A percentile compares a stretch with the other conserved stretches of the same genome.
Conservation (phyloP, 2,797 vertebrate species). For the Coregonus ussuriensis region DNA sequence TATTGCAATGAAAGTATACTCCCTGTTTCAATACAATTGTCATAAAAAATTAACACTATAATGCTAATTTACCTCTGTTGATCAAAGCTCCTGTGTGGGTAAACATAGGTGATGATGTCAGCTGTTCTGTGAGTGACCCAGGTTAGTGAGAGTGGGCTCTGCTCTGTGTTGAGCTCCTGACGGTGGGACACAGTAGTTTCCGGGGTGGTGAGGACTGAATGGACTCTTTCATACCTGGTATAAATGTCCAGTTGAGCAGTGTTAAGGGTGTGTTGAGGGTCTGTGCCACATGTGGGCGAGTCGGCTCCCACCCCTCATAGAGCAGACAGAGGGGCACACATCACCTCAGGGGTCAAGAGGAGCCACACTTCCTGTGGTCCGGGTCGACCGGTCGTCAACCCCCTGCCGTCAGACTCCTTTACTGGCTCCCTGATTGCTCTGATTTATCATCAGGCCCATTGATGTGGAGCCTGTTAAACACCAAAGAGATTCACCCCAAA, state of each 20-base stretch:
- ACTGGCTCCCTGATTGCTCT: conserved; percentile 71
- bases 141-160: neutral
- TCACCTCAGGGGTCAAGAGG: conserved; percentile 68
- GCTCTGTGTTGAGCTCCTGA: neutral
- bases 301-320: neutral
- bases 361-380: conserved; percentile 72
- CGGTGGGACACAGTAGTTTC: neutral
- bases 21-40: neutral
- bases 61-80: neutral
- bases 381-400: conserved; percentile 42
- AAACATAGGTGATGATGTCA: neutral
- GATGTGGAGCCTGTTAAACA: conserved; percentile 69
- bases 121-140: conserved; percentile 3
- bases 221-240: neutral
- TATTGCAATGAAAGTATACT: neutral
- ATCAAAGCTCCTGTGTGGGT: neutral
- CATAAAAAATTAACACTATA: neutral
- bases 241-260: neutral
- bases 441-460: conserved; percentile 71
- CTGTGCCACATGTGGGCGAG: conserved; percentile 12
- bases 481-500: conserved; percentile 72
- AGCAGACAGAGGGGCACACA: conserved; percentile 27
- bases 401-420: conserved; percentile 63
- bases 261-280: neutral
- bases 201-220: neutral